A percentile compares a stretch with the other conserved stretches of the same genome.
phyloP scores from a whole-genome alignment of 2,113 vertebrate genomes.

The Hypomesus transpacificus region DNA sequence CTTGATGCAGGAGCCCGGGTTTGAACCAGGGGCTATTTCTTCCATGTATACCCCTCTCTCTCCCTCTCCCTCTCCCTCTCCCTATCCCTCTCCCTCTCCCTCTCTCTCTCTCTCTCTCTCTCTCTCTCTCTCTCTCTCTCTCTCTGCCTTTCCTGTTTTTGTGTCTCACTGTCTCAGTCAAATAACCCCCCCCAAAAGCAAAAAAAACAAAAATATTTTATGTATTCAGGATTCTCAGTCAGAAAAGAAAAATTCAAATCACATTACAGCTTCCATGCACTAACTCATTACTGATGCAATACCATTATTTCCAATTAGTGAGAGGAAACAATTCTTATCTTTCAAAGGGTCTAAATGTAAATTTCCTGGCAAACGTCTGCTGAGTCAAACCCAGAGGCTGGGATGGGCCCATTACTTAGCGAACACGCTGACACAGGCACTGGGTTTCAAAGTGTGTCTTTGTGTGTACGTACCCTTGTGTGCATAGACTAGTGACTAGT shows the following conservation, averaged over 20 bases:
- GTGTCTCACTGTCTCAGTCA: too few relatives aligned
- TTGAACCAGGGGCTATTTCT: too few relatives aligned
- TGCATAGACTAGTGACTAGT: not conserved
- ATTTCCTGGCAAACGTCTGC: not conserved
- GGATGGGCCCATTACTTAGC: constrained; percentile 18
- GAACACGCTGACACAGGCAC: constrained; percentile 16
- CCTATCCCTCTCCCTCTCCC: too few relatives aligned
- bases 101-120: too few relatives aligned
- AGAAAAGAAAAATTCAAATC: not conserved
- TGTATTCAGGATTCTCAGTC: too few relatives aligned
- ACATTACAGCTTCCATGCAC: not conserved
- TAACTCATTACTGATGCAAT: not conserved
- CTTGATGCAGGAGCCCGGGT: too few relatives aligned
- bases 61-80: too few relatives aligned
- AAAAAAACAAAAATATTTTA: too few relatives aligned
- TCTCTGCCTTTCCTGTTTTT: too few relatives aligned
- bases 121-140: too few relatives aligned
- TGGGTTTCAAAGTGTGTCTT: constrained; percentile 6
- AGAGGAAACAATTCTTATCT: constrained; percentile 9
- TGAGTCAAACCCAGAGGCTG: constrained; percentile 22
- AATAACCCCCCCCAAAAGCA: too few relatives aligned
- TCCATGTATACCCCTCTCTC: too few relatives aligned
- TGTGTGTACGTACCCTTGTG: not conserved
- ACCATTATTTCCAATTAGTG: constrained; percentile 15
- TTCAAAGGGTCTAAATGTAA: constrained; percentile 12